These are phyloP conservation scores for Pemphredon lugubris DNA, from an alignment of 2,888 invertebrate species.

Conservation along the genomic window DNA sequence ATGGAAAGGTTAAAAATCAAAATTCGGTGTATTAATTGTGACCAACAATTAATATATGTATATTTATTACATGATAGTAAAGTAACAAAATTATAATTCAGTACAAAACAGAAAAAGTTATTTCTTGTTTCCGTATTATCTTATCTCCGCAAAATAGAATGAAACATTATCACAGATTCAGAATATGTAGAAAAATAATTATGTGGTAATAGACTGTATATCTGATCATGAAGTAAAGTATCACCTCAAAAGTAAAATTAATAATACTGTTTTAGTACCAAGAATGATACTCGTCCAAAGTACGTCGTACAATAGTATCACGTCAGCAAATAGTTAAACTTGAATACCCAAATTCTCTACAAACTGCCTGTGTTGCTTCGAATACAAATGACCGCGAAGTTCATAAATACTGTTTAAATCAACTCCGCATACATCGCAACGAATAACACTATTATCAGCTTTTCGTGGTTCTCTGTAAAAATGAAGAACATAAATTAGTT, in stretches of 20 bases:
- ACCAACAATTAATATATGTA: background rate
- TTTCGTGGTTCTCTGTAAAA: constrained; percentile 39
- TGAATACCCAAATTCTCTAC: constrained; percentile 77
- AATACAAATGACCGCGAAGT: constrained; percentile 83
- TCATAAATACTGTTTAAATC: constrained; percentile 79
- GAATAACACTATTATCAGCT: constrained; percentile 57
- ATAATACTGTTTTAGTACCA: too few relatives aligned
- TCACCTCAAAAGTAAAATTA: too few relatives aligned
- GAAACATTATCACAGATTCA: background rate
- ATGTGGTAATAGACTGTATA: too few relatives aligned
- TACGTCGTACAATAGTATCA: background rate
- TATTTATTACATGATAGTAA: background rate
- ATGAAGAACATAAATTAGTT: constrained; percentile 5
- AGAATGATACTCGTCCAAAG: too few relatives aligned
- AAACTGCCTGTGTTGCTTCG: constrained; percentile 81
- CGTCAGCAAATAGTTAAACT: background rate
- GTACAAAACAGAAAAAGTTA: too few relatives aligned
- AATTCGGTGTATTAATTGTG: background rate
- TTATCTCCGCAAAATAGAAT: too few relatives aligned
- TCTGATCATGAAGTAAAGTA: too few relatives aligned
- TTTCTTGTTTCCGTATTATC: too few relatives aligned
- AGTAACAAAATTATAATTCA: background rate
- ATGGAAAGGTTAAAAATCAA: too few relatives aligned
- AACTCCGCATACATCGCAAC: constrained; percentile 82
- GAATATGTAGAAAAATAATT: too few relatives aligned